Conservation (phyloP, 1,140 invertebrate genomes). For the Gryon sp. region DNA sequence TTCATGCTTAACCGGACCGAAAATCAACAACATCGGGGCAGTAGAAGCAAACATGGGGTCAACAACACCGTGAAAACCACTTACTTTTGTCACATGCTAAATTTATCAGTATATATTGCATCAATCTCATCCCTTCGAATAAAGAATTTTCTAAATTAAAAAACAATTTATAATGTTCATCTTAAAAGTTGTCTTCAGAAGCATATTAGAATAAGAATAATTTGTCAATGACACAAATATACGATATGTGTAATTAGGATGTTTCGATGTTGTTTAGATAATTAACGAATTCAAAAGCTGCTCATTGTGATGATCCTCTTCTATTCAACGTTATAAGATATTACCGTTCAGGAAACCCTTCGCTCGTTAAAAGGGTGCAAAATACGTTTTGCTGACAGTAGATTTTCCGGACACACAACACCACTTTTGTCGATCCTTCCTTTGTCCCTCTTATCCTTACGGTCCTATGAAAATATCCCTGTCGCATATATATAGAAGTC, state of each 20-base stretch:
- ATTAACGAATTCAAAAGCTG: constrained; percentile 20
- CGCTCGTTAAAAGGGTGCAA: constrained; percentile 53
- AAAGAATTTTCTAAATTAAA: constrained; percentile 40
- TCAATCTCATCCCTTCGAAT: constrained; percentile 24
- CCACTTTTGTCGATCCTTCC: constrained; percentile 52
- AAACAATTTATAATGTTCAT: background rate
- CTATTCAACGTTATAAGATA: constrained; percentile 21
- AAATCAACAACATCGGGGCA: constrained; percentile 50
- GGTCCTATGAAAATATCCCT: constrained; percentile 48
- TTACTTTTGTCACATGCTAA: constrained; percentile 38
- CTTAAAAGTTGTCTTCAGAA: background rate
- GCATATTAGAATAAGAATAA: too few relatives aligned
- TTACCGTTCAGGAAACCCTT: constrained; percentile 33
- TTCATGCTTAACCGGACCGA: constrained; percentile 61
- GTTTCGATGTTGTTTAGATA: background rate
- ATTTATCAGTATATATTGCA: constrained; percentile 29
- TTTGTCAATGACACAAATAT: background rate
- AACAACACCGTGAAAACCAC: constrained; percentile 34
- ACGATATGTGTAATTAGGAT: too few relatives aligned
- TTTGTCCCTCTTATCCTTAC: constrained; percentile 57
- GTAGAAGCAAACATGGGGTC: constrained; percentile 48
- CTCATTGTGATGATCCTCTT: constrained; percentile 6
- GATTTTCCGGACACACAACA: constrained; percentile 67
- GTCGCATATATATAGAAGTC: constrained; percentile 20
- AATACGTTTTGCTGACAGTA: constrained; percentile 61